These are phyloP conservation scores for Streblospio benedicti DNA, from an alignment of 1,140 invertebrate genomes.

Conservation along the genomic window DNA sequence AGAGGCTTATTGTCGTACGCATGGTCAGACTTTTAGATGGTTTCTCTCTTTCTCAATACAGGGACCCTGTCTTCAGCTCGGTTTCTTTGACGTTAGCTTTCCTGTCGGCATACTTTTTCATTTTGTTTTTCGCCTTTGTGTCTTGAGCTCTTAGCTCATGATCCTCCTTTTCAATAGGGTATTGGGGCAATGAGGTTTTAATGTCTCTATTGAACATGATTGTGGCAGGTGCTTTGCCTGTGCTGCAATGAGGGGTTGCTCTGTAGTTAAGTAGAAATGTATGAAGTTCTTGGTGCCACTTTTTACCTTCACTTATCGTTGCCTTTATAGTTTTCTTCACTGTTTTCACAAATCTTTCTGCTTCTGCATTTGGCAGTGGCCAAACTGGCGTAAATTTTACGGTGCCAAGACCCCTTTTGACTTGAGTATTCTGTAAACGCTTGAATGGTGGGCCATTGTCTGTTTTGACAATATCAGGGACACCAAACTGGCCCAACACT, in stretches of 20 bases:
- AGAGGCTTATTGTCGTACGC: no score
- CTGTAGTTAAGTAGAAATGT: constrained; percentile 22
- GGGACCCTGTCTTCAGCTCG: no score
- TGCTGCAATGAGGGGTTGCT: constrained; percentile 20
- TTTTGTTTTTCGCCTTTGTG: background rate
- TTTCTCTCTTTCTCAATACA: no score
- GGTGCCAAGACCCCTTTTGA: constrained; percentile 15
- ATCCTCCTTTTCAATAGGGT: background rate
- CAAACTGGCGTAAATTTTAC: constrained; percentile 22
- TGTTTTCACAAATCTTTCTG: constrained; percentile 24
- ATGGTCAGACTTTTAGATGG: no score
- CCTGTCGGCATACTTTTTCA: constrained; percentile 1
- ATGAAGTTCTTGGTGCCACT: constrained; percentile 26
- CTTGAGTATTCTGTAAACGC: constrained; percentile 20
- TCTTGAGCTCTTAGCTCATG: background rate
- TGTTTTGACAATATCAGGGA: constrained; percentile 19
- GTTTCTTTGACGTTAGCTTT: no score
- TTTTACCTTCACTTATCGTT: constrained; percentile 16
- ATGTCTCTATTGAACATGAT: background rate
- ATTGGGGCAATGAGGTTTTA: background rate
- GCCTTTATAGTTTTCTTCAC: constrained; percentile 22
- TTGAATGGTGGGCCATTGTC: constrained; percentile 27
- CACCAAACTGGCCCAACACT: constrained; percentile 8
- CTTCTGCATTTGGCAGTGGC: constrained; percentile 26
- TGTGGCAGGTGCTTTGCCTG: constrained; percentile 6